A percentile compares a stretch with the other conserved stretches of the same genome.
phyloP scores from a whole-genome alignment of 2,888 invertebrate genomes.

The Agrotis clavis region DNA sequence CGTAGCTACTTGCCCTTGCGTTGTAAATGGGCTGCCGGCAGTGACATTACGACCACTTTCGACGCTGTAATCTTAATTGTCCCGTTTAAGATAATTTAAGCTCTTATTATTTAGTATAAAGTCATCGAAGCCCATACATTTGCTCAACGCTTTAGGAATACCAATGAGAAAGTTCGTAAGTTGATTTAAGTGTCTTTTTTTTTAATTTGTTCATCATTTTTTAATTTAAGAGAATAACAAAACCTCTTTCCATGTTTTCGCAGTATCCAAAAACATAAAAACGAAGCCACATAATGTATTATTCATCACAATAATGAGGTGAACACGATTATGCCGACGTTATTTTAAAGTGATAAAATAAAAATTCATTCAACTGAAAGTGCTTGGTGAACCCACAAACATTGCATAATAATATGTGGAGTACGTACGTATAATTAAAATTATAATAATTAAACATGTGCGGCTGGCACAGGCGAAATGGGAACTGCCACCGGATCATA shows the following conservation, averaged over 20 bases:
- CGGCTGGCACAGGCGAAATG: conserved; percentile 71
- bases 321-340: conserved; percentile 43
- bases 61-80: conserved; percentile 80
- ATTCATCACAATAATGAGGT: conserved; percentile 58
- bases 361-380: conserved; percentile 55
- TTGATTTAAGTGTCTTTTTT: conserved; percentile 14
- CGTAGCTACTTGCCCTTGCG: conserved; percentile 68
- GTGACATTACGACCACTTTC: conserved; percentile 79
- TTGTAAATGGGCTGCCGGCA: conserved; percentile 76
- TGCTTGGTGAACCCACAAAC: conserved; percentile 47
- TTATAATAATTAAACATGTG: conserved; percentile 75
- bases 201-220: conserved; percentile 18
- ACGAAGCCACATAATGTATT: conserved; percentile 46
- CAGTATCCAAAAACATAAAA: conserved; percentile 37
- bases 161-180: conserved; percentile 45
- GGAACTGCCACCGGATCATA: conserved; percentile 74
- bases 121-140: conserved; percentile 73
- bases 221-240: conserved; percentile 11
- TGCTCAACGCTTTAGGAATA: conserved; percentile 58
- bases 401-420: conserved; percentile 45
- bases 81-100: conserved; percentile 80
- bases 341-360: conserved; percentile 57
- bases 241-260: conserved; percentile 21
- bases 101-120: conserved; percentile 73
- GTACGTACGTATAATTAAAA: conserved; percentile 64